phyloP scores from a whole-genome alignment of 2,113 vertebrate species.

The Vidua chalybeata region DNA sequence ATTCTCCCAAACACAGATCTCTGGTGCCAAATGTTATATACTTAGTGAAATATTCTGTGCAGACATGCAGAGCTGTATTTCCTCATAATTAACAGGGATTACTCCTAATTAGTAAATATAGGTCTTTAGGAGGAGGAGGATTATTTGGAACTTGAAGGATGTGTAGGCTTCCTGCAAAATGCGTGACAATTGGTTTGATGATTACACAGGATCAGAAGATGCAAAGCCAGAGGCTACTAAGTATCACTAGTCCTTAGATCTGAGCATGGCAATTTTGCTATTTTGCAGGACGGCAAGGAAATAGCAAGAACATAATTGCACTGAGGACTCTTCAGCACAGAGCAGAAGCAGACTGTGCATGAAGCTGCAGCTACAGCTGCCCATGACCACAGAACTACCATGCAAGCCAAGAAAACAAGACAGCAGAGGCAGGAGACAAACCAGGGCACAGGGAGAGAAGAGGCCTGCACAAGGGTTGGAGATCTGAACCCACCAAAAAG shows the following conservation, averaged over 20 bases:
- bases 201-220: not conserved
- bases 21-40: conserved; percentile 30
- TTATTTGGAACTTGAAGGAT: not conserved
- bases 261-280: not conserved
- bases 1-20: not conserved
- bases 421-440: not conserved
- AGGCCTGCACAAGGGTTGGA: not conserved
- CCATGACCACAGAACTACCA: not conserved
- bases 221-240: not conserved
- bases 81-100: conserved; percentile 14
- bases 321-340: not conserved
- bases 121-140: not conserved
- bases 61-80: not conserved
- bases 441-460: not conserved
- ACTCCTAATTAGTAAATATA: not conserved
- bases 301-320: not conserved
- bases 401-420: not conserved
- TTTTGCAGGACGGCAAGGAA: not conserved
- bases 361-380: not conserved
- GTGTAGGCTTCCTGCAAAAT: not conserved
- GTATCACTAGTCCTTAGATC: not conserved
- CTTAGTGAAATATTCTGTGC: not conserved
- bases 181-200: not conserved
- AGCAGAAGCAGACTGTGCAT: not conserved
- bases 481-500: not conserved